Base-by-base conservation (phyloP, 1,140 invertebrate genomes). In the Drosophila busckii region DNA sequence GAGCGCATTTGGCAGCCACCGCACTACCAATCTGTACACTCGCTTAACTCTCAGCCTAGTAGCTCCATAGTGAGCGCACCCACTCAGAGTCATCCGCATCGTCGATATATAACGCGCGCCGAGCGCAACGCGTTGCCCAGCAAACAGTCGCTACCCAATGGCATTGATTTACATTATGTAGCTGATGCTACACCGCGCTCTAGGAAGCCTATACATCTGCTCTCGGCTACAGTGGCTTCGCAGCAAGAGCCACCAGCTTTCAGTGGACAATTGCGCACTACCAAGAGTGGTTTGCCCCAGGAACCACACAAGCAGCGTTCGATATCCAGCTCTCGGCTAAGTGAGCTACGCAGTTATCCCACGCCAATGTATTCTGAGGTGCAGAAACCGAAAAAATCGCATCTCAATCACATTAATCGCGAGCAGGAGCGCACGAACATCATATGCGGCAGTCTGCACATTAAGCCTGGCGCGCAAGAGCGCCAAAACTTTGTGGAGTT, bases 161-260 rank as follows among this genome's bases (percentile, higher is more conserved):
- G 78, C 40, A 69, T 85, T 9, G 89, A 91, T 49, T 92, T 90
- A 67, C 88, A 92, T 53, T 93, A 93, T 70, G 90, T 91, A 49
- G 90, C 92, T 2, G 92, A 93, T 86, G 90, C 91, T 53, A 90
- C 90, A 54, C 91, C 92, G 2, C 87, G 92, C 55, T 92, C 91
- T 41, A 78, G 92, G 19, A 90, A 90, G 73, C 92, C 92, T 15
- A 92, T 93, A 56, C 91, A 91, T 60, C 89, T 91, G 71, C 54
- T 70, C 49, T 69, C 70, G 20, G 4, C 56, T 17, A 37, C 10
- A 35, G 31, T 3, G n/a, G 25, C n/a, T 20, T n/a, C n/a, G n/a
- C n/a, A 32, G n/a, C 23, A 7, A 8, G 34, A 15, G 4, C 19
- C 32, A 0, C 65, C 75, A 1, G 26, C 56, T 0, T 78, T 73